phyloP scores from a whole-genome alignment of 2,888 invertebrate genomes.

The Dichetophora obliterata region DNA sequence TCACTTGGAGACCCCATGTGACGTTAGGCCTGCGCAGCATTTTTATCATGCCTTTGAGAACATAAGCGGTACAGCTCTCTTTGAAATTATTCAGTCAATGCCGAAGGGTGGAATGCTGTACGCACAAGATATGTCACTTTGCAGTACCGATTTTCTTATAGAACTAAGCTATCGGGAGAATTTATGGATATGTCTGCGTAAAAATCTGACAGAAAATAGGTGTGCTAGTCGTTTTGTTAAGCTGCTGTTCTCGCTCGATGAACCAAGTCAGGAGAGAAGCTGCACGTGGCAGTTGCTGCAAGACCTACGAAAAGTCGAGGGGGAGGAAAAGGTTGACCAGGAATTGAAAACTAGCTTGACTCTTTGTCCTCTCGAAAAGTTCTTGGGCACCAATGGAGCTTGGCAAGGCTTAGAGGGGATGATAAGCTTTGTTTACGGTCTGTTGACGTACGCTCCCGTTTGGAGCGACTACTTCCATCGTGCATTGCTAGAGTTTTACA shows the following conservation, averaged over 20 bases:
- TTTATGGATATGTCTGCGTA: slow-evolving; percentile 53
- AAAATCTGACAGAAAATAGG: slow-evolving; percentile 39
- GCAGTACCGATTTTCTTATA: slow-evolving; percentile 74
- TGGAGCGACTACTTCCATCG: slow-evolving; percentile 76
- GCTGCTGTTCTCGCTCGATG: slow-evolving; percentile 32
- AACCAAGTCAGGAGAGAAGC: slow-evolving; percentile 25
- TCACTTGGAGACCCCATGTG: slow-evolving; percentile 69
- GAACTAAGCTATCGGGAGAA: slow-evolving; percentile 60
- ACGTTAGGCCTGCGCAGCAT: slow-evolving; percentile 44
- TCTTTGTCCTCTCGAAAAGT: slow-evolving; percentile 70
- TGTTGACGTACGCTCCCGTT: slow-evolving; percentile 74
- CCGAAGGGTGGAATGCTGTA: slow-evolving; percentile 83
- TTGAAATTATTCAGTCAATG: slow-evolving; percentile 75
- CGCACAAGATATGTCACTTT: slow-evolving; percentile 76
- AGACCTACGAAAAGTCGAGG: slow-evolving; percentile 42
- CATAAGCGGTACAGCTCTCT: slow-evolving; percentile 72
- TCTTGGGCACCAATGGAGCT: slow-evolving; percentile 71
- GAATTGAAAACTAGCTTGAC: slow-evolving; percentile 71
- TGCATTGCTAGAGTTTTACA: slow-evolving; percentile 73
- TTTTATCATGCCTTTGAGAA: slow-evolving; percentile 42
- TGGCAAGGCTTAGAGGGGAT: slow-evolving; percentile 73
- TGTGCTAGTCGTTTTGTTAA: slow-evolving; percentile 49
- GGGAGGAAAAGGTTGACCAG: slow-evolving; percentile 67
- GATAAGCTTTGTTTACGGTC: slow-evolving; percentile 71
- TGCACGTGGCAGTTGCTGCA: slow-evolving; percentile 56